Conservation (phyloP, 1,140 invertebrate species). For the Musca vetustissima region DNA sequence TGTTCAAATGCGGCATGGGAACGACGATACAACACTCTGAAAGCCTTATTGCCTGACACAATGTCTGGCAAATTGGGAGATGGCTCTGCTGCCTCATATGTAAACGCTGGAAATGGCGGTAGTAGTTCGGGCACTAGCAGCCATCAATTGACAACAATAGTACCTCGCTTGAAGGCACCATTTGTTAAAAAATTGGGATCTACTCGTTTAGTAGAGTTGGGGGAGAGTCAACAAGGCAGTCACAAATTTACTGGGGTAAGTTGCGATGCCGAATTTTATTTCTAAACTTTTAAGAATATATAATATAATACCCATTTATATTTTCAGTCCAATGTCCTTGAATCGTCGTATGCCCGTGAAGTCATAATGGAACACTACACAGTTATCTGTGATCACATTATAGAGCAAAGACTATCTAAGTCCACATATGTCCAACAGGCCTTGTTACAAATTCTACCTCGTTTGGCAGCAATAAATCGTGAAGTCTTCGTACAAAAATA, state of each 20-base stretch:
- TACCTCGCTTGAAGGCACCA: constrained; percentile 55
- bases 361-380: constrained; percentile 84
- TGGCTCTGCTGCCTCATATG: constrained; percentile 3
- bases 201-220: constrained; percentile 40
- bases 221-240: constrained; percentile 41
- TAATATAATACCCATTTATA: too few relatives aligned
- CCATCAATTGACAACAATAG: constrained; percentile 46
- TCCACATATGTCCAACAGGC: constrained; percentile 85
- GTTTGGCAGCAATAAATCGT: constrained; percentile 90
- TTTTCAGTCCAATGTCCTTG: constrained; percentile 60
- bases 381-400: constrained; percentile 77
- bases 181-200: constrained; percentile 50
- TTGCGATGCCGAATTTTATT: not conserved
- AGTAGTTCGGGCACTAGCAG: constrained; percentile 28
- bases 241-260: constrained; percentile 45
- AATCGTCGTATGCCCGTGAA: constrained; percentile 84
- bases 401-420: constrained; percentile 74
- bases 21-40: constrained; percentile 74
- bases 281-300: too few relatives aligned
- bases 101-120: not conserved
- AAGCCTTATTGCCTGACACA: constrained; percentile 49
- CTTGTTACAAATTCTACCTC: constrained; percentile 85
- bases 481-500: constrained; percentile 79
- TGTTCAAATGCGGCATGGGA: constrained; percentile 92
- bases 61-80: constrained; percentile 53